Evolutionary conservation across 2,113 vertebrate species (phyloP).

Genomic region (Paratilapia polleni): DNA sequence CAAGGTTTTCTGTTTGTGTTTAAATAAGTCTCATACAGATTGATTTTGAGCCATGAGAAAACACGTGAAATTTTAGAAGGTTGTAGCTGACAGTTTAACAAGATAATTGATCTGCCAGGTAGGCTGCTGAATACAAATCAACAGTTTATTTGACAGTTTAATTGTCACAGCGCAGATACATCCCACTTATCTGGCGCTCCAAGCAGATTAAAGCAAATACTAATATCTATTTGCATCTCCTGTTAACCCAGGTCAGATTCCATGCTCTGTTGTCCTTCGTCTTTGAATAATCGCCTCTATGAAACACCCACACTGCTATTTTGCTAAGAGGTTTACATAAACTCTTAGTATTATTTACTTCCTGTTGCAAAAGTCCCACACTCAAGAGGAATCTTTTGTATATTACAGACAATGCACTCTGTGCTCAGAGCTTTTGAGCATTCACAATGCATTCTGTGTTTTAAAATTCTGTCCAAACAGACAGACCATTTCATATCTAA

Average conservation of each 20-base stretch:
- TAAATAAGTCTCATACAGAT: neutral
- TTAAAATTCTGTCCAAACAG: conserved; percentile 34
- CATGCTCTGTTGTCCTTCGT: conserved; percentile 1
- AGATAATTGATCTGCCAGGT: conserved; percentile 47
- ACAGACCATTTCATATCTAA: conserved; percentile 30
- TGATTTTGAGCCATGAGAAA: conserved; percentile 2
- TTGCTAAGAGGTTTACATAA: conserved; percentile 24
- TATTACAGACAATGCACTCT: conserved; percentile 9
- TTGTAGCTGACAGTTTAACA: neutral
- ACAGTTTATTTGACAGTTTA: conserved; percentile 37
- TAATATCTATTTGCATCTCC: conserved; percentile 28
- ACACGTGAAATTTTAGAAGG: neutral
- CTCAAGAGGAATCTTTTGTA: conserved; percentile 17
- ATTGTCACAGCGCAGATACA: conserved; percentile 18
- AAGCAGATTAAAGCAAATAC: conserved; percentile 1
- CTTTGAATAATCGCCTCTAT: conserved; percentile 24
- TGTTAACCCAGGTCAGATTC: conserved; percentile 12
- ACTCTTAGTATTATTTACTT: conserved; percentile 25
- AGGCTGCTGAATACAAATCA: conserved; percentile 12
- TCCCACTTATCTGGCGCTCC: conserved; percentile 13
- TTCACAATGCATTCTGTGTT: conserved; percentile 46
- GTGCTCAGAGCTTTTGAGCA: conserved; percentile 6
- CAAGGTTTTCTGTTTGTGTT: conserved; percentile 9
- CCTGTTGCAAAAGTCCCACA: conserved; percentile 9
- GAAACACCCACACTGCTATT: conserved; percentile 35